Percentiles rank a stretch among this genome's conserved stretches.
phyloP scores from a whole-genome alignment of 2,888 invertebrate genomes.

The Nematopogon swammerdamellus region DNA sequence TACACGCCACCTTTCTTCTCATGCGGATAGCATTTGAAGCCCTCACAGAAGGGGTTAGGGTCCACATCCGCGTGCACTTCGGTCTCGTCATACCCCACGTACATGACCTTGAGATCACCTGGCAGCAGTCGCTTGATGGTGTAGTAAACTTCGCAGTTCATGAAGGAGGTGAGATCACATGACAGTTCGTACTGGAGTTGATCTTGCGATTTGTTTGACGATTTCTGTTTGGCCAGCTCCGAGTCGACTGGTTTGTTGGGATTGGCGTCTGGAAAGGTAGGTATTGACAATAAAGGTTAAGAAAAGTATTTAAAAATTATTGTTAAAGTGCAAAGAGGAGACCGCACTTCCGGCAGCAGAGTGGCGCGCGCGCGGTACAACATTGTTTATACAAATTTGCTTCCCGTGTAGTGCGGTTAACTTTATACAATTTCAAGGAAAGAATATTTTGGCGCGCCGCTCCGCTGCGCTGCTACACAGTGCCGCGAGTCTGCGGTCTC shows the following conservation, averaged over 20 bases:
- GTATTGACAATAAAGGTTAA: too few species aligned
- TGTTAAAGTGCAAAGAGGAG: too few species aligned
- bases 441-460: too few species aligned
- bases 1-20: constrained; percentile 77
- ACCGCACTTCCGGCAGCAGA: too few species aligned
- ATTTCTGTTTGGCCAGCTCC: constrained; percentile 28
- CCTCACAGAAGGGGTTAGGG: constrained; percentile 70
- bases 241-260: constrained; percentile 38
- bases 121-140: constrained; percentile 78
- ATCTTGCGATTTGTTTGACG: constrained; percentile 27
- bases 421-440: too few species aligned
- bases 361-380: too few species aligned
- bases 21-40: constrained; percentile 60
- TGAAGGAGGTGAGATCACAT: constrained; percentile 69
- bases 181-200: constrained; percentile 57
- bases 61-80: constrained; percentile 41
- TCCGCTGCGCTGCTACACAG: too few species aligned
- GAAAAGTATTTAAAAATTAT: too few species aligned
- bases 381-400: too few species aligned
- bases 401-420: too few species aligned
- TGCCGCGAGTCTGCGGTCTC: too few species aligned
- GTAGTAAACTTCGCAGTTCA: constrained; percentile 72
- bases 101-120: constrained; percentile 78
- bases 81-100: constrained; percentile 41
- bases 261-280: constrained; percentile 28